Base-by-base conservation (phyloP, 2,888 invertebrate species). In the Drosophila neutralis region DNA sequence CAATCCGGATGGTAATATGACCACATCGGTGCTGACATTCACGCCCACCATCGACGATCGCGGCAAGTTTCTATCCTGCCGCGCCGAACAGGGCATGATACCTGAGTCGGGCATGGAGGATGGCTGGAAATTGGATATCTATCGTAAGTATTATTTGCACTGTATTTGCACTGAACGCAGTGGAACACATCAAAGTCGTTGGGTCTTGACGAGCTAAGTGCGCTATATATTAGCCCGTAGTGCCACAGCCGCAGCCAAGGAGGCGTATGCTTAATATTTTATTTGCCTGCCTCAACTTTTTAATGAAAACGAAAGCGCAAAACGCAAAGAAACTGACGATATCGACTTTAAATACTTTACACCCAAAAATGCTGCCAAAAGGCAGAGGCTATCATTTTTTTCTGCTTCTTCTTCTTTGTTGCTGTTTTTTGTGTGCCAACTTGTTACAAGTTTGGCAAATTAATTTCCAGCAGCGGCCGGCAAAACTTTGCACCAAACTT, bases 11-110 rank as follows among this genome's bases (percentile, higher is more conserved):
- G 95, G 94, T 79, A 97, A 97, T 93, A 94, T 95, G 70, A 97
- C 97, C 63, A 95, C 95, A 70, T 97, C 97, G 92, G 94, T 96
- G 69, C 93, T 97, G 82, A 96, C 96, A 72, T 95, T 97, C 92
- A 94, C 95, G 62, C 97, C 97, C 56, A 95, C 95, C 87, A 95
- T 97, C 51, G 96, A 97, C 90, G 97, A 97, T 93, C 95, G 96
- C 83, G 97, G 96, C 69, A 95, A 95, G 93, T 94, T 94, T 91
- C 94, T 98, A 81, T 95, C 96, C 59, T 98, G 97, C 92, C 95
- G 96, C 65, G 97, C 96, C 13, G 96, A 96, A 84, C 97, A 97
- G 91, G 94, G 95, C 64, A 94, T 95, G 87, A 95, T 97, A 87
- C 95, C 95, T 4, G 95, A 96, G 90, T 95, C 96, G 49, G 95